Percentiles rank a stretch among this genome's conserved stretches.
Conservation (phyloP, 2,113 vertebrate genomes). For the Cebidichthys violaceus region DNA sequence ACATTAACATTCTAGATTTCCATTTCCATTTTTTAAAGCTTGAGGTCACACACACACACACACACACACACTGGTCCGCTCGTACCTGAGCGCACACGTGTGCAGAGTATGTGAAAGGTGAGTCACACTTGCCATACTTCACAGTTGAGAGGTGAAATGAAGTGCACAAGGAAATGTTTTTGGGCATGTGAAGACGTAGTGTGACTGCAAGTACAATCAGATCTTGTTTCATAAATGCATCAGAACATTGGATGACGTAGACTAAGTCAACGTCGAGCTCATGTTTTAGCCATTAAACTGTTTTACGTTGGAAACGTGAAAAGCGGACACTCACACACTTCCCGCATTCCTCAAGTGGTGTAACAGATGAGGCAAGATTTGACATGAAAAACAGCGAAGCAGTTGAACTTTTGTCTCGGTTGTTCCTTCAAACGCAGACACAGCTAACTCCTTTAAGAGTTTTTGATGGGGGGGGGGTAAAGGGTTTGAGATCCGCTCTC, state of each 20-base stretch:
- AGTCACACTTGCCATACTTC: conserved; percentile 50
- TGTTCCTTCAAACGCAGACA: conserved; percentile 16
- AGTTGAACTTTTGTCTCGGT: conserved; percentile 47
- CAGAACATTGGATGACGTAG: too few species aligned
- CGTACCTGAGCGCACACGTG: conserved; percentile 27
- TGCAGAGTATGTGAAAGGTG: conserved; percentile 41
- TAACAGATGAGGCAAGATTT: conserved; percentile 76
- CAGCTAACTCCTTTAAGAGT: conserved; percentile 8
- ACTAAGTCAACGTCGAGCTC: not conserved
- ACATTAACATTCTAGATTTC: conserved; percentile 68
- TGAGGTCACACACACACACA: not conserved
- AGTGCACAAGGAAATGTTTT: conserved; percentile 47
- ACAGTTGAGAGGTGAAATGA: conserved; percentile 49
- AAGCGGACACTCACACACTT: conserved; percentile 29
- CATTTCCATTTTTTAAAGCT: conserved; percentile 55
- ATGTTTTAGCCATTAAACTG: not conserved
- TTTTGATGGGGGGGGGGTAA: not conserved
- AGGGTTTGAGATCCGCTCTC: conserved; percentile 12
- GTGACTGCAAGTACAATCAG: not conserved
- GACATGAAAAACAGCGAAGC: conserved; percentile 64
- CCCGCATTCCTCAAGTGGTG: conserved; percentile 70
- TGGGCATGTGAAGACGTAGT: conserved; percentile 4
- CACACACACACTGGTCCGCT: not conserved
- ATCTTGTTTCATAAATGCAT: not conserved
- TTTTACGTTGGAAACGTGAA: conserved; percentile 1